Percentiles rank a stretch among this genome's conserved stretches.
Conservation (phyloP, 2,888 invertebrate genomes). For the Tillus elongatus region DNA sequence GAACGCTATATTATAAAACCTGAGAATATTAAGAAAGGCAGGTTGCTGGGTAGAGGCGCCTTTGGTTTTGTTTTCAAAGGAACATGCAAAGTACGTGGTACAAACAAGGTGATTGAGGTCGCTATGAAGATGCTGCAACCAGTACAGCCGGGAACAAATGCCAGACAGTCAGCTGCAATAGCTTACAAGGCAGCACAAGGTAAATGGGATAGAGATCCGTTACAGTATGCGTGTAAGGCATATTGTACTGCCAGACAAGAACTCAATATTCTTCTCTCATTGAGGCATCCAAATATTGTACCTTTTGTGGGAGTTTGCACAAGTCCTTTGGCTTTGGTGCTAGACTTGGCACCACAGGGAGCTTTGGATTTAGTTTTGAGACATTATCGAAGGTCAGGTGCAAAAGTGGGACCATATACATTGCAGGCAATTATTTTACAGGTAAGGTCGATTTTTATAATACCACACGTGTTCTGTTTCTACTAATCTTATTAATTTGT, state of each 20-base stretch:
- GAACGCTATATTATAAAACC: constrained; percentile 71
- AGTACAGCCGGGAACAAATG: constrained; percentile 71
- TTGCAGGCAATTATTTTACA: constrained; percentile 81
- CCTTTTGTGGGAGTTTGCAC: constrained; percentile 84
- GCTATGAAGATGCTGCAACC: constrained; percentile 96
- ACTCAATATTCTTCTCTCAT: constrained; percentile 72
- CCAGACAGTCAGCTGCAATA: constrained; percentile 52
- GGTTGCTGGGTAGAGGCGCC: constrained; percentile 86
- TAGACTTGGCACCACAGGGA: constrained; percentile 87
- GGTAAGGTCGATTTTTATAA: constrained; percentile 39
- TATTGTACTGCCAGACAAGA: constrained; percentile 96
- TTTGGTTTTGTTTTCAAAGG: constrained; percentile 95
- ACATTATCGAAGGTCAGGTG: constrained; percentile 78
- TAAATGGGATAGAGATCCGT: constrained; percentile 89
- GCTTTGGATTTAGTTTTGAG: constrained; percentile 77
- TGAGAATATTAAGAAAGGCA: constrained; percentile 68
- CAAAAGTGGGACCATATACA: constrained; percentile 68
- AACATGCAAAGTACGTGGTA: constrained; percentile 52
- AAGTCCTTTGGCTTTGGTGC: constrained; percentile 78
- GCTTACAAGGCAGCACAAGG: constrained; percentile 50
- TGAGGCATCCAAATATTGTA: constrained; percentile 87
- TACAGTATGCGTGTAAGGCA: constrained; percentile 88
- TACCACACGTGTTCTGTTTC: too few species aligned
- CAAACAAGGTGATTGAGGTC: constrained; percentile 55
- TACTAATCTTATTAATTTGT: too few species aligned